Conservation (phyloP, 2,888 invertebrate species). For the Harpalus rufipes region DNA sequence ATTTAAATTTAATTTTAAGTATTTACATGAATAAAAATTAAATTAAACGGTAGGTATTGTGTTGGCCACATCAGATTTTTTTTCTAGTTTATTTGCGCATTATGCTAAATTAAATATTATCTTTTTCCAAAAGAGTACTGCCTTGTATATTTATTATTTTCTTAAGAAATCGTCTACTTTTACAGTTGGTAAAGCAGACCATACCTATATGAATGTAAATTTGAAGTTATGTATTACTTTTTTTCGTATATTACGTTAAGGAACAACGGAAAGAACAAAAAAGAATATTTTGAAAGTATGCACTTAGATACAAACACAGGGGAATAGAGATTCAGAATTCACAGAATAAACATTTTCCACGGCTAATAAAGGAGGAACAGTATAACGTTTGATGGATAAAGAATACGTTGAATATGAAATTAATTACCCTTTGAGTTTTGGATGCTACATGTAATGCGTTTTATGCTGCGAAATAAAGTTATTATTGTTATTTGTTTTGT, state of each 20-base stretch:
- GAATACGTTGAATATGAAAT: conserved; percentile 30
- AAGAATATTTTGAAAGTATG: conserved; percentile 35
- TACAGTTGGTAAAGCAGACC: too few species aligned
- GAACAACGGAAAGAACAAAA: conserved; percentile 13
- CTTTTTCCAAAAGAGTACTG: too few species aligned
- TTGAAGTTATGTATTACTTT: neutral
- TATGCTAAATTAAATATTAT: too few species aligned
- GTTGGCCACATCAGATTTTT: too few species aligned
- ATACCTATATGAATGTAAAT: too few species aligned
- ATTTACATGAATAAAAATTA: too few species aligned
- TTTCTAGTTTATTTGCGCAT: too few species aligned
- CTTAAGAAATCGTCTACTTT: too few species aligned
- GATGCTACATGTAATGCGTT: neutral
- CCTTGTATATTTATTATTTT: too few species aligned
- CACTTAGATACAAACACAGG: conserved; percentile 37
- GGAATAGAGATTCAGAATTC: conserved; percentile 39
- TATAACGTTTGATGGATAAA: conserved; percentile 31
- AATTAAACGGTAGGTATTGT: too few species aligned
- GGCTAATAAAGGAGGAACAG: neutral
- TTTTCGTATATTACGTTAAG: conserved; percentile 21
- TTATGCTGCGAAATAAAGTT: conserved; percentile 8
- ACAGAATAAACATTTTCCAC: conserved; percentile 30
- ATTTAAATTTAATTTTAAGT: too few species aligned
- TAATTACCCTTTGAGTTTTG: conserved; percentile 25
- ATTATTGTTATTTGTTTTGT: conserved; percentile 23